Percentiles rank a stretch among this genome's conserved stretches.
Evolutionary conservation across 2,888 invertebrate species (phyloP).

Genomic region (Torymus aiolomorphi): DNA sequence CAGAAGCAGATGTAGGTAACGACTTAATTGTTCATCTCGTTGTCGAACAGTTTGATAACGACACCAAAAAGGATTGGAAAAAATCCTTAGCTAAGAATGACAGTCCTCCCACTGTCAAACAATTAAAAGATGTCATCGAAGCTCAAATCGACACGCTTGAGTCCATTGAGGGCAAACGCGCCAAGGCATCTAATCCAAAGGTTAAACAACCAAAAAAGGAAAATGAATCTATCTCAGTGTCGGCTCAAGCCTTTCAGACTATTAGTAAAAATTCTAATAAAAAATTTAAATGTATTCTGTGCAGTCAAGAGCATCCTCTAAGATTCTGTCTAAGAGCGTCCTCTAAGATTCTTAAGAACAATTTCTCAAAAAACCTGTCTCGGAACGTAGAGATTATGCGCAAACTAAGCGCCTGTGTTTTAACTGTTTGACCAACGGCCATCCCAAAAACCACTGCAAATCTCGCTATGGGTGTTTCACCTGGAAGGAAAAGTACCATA

Average conservation of each 20-base stretch:
- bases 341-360: too few species aligned
- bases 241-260: neutral
- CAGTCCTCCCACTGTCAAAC: neutral
- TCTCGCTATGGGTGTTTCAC: neutral
- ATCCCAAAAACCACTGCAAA: neutral
- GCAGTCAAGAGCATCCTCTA: neutral
- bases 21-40: neutral
- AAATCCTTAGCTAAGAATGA: neutral
- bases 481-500: neutral
- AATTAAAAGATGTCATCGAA: neutral
- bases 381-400: neutral
- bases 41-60: neutral
- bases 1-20: neutral
- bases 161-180: neutral
- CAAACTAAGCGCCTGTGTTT: neutral
- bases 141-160: neutral
- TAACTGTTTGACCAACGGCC: neutral
- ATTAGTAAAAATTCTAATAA: neutral
- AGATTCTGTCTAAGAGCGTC: too few species aligned
- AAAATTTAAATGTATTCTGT: neutral
- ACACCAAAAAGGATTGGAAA: neutral
- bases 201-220: neutral
- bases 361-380: neutral
- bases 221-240: neutral
- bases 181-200: neutral